Evolutionary conservation across 2,888 invertebrate species (phyloP), one percentile per base, ranked within the genome.

Genomic region (Coleophora flavipennella): DNA sequence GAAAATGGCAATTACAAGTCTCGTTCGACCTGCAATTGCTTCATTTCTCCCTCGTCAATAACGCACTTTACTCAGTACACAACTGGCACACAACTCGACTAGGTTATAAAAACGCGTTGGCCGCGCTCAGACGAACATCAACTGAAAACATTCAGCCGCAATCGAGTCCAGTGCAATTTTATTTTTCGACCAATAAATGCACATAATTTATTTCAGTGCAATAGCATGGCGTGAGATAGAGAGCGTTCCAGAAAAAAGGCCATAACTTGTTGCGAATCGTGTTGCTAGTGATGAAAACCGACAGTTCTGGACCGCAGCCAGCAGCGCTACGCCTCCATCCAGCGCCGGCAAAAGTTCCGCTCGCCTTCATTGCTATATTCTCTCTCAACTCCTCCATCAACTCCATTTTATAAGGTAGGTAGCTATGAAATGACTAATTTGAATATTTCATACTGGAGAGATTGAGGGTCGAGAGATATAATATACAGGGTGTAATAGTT

Each of bases 211-310:
- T 38, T 38, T 26, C 38, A 27, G 32, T 38, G 36, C 36, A 36
- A 25, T 25, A 25, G 7, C 6, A 25, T 8, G 11, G 34, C 20
- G 20, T 8, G 36, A n/a, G 37, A 31, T 38, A 34, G 34, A 26
- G 29, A 38, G 46, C 46, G 39, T 48, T 53, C 53, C 45, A 44
- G 54, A 60, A 56, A 20, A 57, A 57, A 59, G 55, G 49, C 52
- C 54, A 44, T 49, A 42, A 73, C 73, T 72, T 74, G 73, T 73
- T 74, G 72, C 71, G 50, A 67, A 13, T 13, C 48, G 60, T 50
- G 56, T 54, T 50, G 54, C 57, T 13, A 25, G 58, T 62, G 66
- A 67, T 64, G 66, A 61, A 63, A 64, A 57, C 55, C 56, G 59
- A 57, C 62, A 53, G 44, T 46, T 42, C 63, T 74, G 74, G 74